These are phyloP conservation scores for Diceros bicornis DNA, from an alignment of 2,797 vertebrate species.

Conservation along the genomic window DNA sequence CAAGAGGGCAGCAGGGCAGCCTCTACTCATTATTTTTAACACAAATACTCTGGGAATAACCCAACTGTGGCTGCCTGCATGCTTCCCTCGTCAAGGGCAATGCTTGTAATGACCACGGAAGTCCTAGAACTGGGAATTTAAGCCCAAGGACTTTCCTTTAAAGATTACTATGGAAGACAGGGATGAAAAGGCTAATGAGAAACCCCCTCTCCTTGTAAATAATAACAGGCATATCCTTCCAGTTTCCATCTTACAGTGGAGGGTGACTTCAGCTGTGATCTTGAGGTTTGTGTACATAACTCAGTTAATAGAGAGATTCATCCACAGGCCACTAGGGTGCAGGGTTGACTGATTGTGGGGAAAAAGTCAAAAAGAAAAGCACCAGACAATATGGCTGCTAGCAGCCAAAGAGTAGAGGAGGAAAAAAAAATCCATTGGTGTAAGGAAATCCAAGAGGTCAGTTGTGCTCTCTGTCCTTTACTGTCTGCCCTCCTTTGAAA, in stretches of 20 bases:
- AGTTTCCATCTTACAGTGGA: background rate
- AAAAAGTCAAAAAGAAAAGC: background rate
- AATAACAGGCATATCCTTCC: too few species aligned
- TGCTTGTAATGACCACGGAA: background rate
- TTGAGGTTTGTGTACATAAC: background rate
- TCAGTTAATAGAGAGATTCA: background rate
- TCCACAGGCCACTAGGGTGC: background rate
- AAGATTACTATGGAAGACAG: too few species aligned
- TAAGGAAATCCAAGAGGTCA: background rate
- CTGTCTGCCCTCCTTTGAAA: background rate
- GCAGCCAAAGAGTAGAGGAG: background rate
- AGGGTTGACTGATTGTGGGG: too few species aligned
- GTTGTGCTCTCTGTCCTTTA: background rate
- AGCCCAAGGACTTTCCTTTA: background rate
- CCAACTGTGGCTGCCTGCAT: background rate
- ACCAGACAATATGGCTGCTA: rapidly evolving
- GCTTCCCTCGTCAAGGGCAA: background rate
- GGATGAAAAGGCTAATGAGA: too few species aligned
- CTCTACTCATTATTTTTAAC: background rate
- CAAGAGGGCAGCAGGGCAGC: background rate
- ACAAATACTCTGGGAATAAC: background rate
- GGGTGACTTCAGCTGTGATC: background rate
- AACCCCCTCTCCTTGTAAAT: too few species aligned
- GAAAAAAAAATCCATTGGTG: too few species aligned
- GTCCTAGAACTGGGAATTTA: background rate